Evolutionary conservation across 2,113 vertebrate species (phyloP).

Genomic region (Xyrauchen texanus): DNA sequence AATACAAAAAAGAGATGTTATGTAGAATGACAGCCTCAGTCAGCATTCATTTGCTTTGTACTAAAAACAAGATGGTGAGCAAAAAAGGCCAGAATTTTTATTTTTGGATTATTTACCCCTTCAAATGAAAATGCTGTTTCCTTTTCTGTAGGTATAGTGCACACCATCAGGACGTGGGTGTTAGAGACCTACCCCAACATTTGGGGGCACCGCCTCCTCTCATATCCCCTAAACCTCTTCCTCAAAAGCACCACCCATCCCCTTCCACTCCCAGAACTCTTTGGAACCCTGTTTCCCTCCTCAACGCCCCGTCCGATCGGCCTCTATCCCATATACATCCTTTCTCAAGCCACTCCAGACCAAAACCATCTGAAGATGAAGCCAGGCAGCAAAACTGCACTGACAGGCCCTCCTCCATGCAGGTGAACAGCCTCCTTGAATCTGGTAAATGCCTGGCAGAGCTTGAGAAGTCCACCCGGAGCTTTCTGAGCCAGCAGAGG

Average conservation of each 20-base stretch:
- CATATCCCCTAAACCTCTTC: conserved; percentile 90
- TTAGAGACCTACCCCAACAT: conserved; percentile 84
- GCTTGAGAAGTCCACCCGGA: conserved; percentile 88
- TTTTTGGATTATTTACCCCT: no score
- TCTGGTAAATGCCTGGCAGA: conserved; percentile 84
- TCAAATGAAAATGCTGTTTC: neutral
- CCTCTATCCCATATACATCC: conserved; percentile 72
- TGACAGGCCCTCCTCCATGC: conserved; percentile 80
- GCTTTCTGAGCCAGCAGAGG: conserved; percentile 86
- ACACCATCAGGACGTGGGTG: conserved; percentile 77
- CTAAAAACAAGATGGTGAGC: no score
- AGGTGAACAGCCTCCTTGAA: conserved; percentile 69
- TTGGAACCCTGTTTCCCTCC: conserved; percentile 91
- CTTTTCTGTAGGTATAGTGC: conserved; percentile 68
- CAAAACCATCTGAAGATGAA: conserved; percentile 81
- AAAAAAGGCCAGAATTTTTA: no score
- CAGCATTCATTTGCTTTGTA: no score
- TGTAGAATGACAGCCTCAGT: no score
- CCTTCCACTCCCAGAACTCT: conserved; percentile 85
- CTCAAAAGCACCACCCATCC: conserved; percentile 73
- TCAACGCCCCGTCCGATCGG: conserved; percentile 77
- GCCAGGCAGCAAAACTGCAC: conserved; percentile 73
- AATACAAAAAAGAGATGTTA: no score
- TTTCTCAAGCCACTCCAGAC: conserved; percentile 75
- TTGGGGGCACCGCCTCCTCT: conserved; percentile 91